These are phyloP conservation scores for Phalanger gymnotis DNA, from an alignment of 2,797 vertebrate genomes.

Conservation along the genomic window DNA sequence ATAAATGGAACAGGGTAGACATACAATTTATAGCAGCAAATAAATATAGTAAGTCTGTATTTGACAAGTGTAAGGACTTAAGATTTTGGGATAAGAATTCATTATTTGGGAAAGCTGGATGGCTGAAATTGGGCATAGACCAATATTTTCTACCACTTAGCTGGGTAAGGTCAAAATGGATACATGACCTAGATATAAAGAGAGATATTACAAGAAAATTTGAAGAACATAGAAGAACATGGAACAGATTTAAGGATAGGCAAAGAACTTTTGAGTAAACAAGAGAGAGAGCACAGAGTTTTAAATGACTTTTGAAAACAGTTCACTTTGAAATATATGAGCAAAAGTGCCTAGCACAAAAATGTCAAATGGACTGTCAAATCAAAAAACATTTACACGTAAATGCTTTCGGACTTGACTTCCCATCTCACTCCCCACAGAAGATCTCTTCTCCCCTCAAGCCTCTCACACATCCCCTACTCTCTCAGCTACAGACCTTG, in stretches of 20 bases:
- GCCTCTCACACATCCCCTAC: background rate
- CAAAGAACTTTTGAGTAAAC: background rate
- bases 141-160: background rate
- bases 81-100: background rate
- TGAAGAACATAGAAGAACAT: background rate
- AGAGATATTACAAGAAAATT: background rate
- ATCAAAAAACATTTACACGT: background rate
- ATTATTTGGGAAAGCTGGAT: background rate
- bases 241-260: background rate
- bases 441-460: background rate
- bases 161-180: background rate
- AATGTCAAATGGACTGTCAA: no score
- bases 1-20: background rate
- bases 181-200: background rate
- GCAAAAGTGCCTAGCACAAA: background rate
- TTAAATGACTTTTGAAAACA: background rate
- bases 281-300: background rate
- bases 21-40: background rate
- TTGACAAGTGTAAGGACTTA: background rate
- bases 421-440: background rate
- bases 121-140: background rate
- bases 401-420: background rate
- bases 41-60: background rate
- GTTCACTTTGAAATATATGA: background rate
- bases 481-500: background rate